Base-by-base conservation (phyloP, 2,797 vertebrate genomes). In the Pitangus sulphuratus region DNA sequence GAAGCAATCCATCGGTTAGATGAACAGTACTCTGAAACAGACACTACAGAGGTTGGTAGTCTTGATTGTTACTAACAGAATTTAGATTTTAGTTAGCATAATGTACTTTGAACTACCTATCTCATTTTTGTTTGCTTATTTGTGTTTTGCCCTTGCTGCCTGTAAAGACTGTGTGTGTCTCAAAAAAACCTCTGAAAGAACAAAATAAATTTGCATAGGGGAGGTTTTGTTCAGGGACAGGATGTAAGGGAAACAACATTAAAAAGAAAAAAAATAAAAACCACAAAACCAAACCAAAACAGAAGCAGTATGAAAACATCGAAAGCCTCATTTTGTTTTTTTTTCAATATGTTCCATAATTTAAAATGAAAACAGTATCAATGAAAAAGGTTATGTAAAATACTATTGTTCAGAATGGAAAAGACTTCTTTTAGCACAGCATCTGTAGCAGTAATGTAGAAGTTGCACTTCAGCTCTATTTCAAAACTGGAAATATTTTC, bases 101-200 rank as follows among this genome's bases (percentile, higher is more conserved):
- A 58, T 0, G 0, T 33, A 45, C 20, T n/a, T 81, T 35, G 39
- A 78, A 3, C 4, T 54, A n/a, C 5, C 1, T 61, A 12, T 11
- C 2, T 53, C 13, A 31, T 68, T 70, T 57, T 68, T 74, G 12
- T 81, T 64, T 92, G 8, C 2, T n/a, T 58, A 11, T 44, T 50
- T 78, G 1, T 12, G 16, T 82, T 90, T 93, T 76, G 7, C 61
- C 5, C 24, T 84, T 65, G 5, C 4, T 82, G 17, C 9, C 42
- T 50, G 7, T 42, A 28, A 77, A 69, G n/a, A 8, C 8, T 50
- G 1, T 7, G 12, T 61, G 8, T 26, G 11, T 40, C 35, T 53
- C 40, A 50, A 68, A 79, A 79, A 42, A 17, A 18, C 2, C 4
- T 40, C 2, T 48, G 9, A 8, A 90, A 68, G 14, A 81, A 45